Conservation (phyloP, 2,797 vertebrate genomes). For the Ctenopoma multispine region DNA sequence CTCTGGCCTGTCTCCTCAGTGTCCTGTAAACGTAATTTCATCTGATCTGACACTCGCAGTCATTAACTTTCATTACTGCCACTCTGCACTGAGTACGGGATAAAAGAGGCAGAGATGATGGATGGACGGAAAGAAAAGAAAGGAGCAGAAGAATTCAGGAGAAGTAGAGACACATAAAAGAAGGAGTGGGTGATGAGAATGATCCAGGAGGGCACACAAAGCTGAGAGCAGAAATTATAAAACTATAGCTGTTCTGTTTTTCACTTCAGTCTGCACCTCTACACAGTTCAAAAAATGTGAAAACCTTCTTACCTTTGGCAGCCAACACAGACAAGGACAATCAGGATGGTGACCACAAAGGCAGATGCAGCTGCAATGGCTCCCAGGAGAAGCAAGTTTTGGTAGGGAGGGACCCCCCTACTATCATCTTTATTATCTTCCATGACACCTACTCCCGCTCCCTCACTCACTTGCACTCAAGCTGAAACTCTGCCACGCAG, state of each 20-base stretch:
- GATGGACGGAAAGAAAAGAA: constrained; percentile 38
- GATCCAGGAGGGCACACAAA: constrained; percentile 41
- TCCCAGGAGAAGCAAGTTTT: constrained; percentile 84
- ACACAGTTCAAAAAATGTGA: constrained; percentile 13
- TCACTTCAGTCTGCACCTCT: constrained; percentile 1
- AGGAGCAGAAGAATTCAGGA: constrained; percentile 67
- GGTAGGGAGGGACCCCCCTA: constrained; percentile 50
- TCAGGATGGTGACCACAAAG: constrained; percentile 86
- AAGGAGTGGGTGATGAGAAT: constrained; percentile 46
- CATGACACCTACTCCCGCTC: constrained; percentile 71
- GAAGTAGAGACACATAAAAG: constrained; percentile 63
- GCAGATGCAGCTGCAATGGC: constrained; percentile 86
- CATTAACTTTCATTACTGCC: constrained; percentile 76
- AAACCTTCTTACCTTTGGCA: constrained; percentile 82
- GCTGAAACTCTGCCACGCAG: constrained; percentile 58
- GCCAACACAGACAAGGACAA: constrained; percentile 85
- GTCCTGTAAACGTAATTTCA: constrained; percentile 68
- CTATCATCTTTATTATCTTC: constrained; percentile 16
- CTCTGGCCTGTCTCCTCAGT: constrained; percentile 58
- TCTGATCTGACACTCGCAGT: constrained; percentile 69
- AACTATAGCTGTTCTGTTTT: constrained; percentile 31
- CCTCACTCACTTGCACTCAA: constrained; percentile 54
- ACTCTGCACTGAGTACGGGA: constrained; percentile 57
- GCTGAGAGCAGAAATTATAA: constrained; percentile 38
- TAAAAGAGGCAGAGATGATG: constrained; percentile 56